Conservation (phyloP, 2,797 vertebrate species). For the Moxostoma hubbsi region DNA sequence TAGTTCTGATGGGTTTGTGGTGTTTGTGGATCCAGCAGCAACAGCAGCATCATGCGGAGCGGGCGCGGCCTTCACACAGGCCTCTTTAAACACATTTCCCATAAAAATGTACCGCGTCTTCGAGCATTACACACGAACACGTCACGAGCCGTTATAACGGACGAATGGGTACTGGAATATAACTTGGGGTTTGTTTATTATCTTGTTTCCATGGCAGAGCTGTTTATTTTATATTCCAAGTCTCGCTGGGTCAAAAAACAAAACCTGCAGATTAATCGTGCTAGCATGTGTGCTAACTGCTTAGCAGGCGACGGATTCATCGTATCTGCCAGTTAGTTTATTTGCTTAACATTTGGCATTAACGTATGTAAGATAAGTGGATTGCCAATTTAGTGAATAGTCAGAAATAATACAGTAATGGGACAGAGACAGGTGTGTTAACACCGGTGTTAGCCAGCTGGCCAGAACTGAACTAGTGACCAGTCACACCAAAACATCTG, state of each 20-base stretch:
- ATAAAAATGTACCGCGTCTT: neutral
- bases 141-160: too few species aligned
- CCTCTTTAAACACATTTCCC: conserved; percentile 45
- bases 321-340: neutral
- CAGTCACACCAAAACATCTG: conserved; percentile 9
- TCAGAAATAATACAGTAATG: neutral
- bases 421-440: conserved; percentile 9
- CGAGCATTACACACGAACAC: neutral
- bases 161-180: neutral
- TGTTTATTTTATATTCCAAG: neutral
- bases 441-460: neutral
- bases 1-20: conserved; percentile 13
- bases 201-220: too few species aligned
- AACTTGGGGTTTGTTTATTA: neutral
- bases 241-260: conserved; percentile 6
- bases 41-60: conserved; percentile 55
- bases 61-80: conserved; percentile 62
- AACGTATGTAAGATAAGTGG: neutral
- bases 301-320: conserved; percentile 30
- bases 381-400: neutral
- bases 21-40: conserved; percentile 6
- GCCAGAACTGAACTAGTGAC: conserved; percentile 6
- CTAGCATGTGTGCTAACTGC: conserved; percentile 19
- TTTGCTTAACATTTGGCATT: neutral
- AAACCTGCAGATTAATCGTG: conserved; percentile 13